Base-by-base conservation (phyloP, 2,113 vertebrate genomes). In the Neolamprologus hecqui region DNA sequence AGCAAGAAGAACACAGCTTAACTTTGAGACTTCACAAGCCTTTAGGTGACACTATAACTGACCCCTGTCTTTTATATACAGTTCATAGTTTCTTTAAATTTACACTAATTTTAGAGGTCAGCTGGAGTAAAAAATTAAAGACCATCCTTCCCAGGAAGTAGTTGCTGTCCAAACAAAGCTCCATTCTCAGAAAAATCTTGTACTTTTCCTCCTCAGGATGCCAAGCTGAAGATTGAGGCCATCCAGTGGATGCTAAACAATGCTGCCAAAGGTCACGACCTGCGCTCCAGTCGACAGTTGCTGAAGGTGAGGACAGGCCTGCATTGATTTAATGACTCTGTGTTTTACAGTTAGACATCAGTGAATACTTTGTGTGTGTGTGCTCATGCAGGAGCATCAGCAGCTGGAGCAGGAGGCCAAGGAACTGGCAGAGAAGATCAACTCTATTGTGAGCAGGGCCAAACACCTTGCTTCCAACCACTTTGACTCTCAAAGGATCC, bases 381-480 rank as follows among this genome's bases (percentile, higher is more conserved):
- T 84, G 79, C 55, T 15, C 58, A 14, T 13, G 15, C 23, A 94
- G 92, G 96, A 97, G 82, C 98, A 98, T 77, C 91, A 85, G 79
- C 97, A 97, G 77, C 91, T 98, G 86, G 97, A 99, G 94, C 93
- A 95, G 6, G 95, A 97, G 84, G 97, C 96, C 42, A 95, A 40
- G 51, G 96, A 97, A 17, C 93, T 98, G 91, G 97, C 97, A 4
- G 95, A 97, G 54, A 97, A 97, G 95, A 97, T 98, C 92, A 96
- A 96, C 85, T 95, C 96, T 53, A 97, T 99, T 21, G 89, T 97
- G 21, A 94, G 94, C 65, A 94, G 95, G 14, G 97, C 97, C 9
- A 96, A 93, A 84, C 92, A 92, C 80, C 92, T 96, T n/a, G 97
- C 96, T 23, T 96, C 96, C 86, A 96, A 96, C 60, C 97, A 98